Evolutionary conservation across 2,113 vertebrate genomes (phyloP), one percentile per base, ranked within the genome.

Genomic region (Ardeotis arabs): DNA sequence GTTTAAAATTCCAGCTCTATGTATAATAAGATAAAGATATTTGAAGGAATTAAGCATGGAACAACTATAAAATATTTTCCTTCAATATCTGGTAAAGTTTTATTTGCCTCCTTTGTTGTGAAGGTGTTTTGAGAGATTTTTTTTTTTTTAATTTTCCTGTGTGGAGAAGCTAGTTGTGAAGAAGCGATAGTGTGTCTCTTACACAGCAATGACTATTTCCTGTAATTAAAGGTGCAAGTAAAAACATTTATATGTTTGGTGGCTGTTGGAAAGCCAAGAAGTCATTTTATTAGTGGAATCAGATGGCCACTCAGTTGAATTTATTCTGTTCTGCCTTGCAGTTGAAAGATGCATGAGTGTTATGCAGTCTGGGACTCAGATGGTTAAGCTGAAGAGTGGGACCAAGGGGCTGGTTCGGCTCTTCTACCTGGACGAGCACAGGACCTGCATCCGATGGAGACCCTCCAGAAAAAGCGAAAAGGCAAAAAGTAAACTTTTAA

Each of bases 291-390:
- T 56, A 20, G 20, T 25, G 45, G 28, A 37, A 12, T 49, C 33
- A 66, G 59, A 20, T 31, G 69, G 23, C 23, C 0, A 2, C 18
- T 73, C 29, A 52, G 28, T 8, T 72, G 56, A 69, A 60, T 85
- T 80, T 58, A 1, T 60, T 89, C 21, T 92, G 31, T 62, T 97
- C 45, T 97, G 77, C 91, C 97, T 94, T 90, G 41, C 98, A 99
- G 99, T 99, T 98, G 99, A 99, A 98, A 98, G 99, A 99, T 99
- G 99, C 97, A 99, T 99, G 99, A 98, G 98, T 90, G 99, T 99
- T 74, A 99, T 99, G 99, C 99, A 99, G 98, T 99, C 99, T 37
- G 99, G 99, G 97, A 99, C 99, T n/a, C 99, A 99, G 98, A 99
- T 99, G 99, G 99, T 99, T 93, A 99, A 99, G 94, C 97, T 99